Conservation (phyloP, 1,140 invertebrate genomes). For the Ceratina calcarata region DNA sequence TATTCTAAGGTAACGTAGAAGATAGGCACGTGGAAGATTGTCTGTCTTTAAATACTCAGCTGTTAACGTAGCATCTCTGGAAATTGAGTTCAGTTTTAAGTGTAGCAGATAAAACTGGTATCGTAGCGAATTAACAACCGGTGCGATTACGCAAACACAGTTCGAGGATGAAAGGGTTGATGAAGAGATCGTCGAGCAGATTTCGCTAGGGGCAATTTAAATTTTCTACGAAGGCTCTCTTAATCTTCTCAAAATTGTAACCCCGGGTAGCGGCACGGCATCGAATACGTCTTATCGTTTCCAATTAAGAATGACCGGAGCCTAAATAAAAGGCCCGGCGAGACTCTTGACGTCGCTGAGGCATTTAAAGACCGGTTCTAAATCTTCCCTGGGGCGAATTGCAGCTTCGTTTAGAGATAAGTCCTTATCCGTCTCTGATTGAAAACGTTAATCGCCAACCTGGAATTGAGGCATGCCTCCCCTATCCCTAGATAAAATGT, state of each 20-base stretch:
- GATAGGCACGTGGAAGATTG: too few species aligned
- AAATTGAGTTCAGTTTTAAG: background rate
- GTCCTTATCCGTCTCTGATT: constrained; percentile 32
- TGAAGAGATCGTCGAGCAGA: constrained; percentile 2
- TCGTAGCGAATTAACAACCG: constrained; percentile 17
- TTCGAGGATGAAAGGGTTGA: background rate
- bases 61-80: background rate
- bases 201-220: background rate
- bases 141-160: constrained; percentile 18
- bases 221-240: background rate
- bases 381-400: constrained; percentile 25
- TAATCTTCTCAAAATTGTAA: constrained; percentile 20
- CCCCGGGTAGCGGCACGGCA: too few species aligned
- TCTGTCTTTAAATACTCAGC: too few species aligned
- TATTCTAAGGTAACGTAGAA: too few species aligned
- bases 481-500: background rate
- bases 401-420: constrained; percentile 27
- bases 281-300: constrained; percentile 10
- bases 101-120: constrained; percentile 13
- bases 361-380: constrained; percentile 8
- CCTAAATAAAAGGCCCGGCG: constrained; percentile 25
- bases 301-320: constrained; percentile 12
- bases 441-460: constrained; percentile 35
- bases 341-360: constrained; percentile 15
- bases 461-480: constrained; percentile 6